Evolutionary conservation across 2,113 vertebrate species (phyloP).

Genomic region (Gorsachius goisagi): DNA sequence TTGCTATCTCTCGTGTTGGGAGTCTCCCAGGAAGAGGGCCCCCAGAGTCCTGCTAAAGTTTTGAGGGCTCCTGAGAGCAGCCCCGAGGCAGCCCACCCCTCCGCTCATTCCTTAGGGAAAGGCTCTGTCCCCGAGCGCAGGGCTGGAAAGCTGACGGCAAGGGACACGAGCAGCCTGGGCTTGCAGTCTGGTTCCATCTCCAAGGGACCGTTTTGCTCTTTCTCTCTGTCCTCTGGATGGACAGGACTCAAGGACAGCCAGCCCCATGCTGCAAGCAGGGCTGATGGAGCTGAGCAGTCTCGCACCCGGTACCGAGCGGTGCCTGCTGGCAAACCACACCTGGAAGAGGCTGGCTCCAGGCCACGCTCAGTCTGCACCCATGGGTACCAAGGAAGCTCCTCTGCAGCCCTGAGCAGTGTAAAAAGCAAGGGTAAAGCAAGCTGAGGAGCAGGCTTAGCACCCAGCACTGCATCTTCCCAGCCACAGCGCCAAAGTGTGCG

Average conservation of each 20-base stretch:
- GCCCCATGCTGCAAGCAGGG: accelerated
- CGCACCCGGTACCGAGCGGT: background rate
- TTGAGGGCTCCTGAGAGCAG: background rate
- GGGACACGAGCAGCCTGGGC: background rate
- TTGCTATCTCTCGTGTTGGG: accelerated
- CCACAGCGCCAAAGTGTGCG: accelerated
- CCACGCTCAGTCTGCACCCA: background rate
- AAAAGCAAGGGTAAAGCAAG: background rate
- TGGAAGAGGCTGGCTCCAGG: background rate
- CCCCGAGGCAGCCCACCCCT: too few species aligned
- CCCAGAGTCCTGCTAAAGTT: background rate
- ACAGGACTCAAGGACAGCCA: too few species aligned
- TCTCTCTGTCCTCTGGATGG: background rate
- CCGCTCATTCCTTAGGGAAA: accelerated
- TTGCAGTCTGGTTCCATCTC: background rate
- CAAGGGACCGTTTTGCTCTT: background rate
- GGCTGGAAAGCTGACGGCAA: background rate
- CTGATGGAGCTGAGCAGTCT: background rate
- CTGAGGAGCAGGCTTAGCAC: background rate
- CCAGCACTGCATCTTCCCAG: background rate
- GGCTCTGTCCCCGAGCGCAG: accelerated
- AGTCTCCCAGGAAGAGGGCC: accelerated
- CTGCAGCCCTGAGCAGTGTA: background rate
- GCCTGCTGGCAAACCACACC: background rate
- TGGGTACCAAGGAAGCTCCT: background rate